Evolutionary conservation across 2,888 invertebrate genomes (phyloP).

Genomic region (Drosophila recens): DNA sequence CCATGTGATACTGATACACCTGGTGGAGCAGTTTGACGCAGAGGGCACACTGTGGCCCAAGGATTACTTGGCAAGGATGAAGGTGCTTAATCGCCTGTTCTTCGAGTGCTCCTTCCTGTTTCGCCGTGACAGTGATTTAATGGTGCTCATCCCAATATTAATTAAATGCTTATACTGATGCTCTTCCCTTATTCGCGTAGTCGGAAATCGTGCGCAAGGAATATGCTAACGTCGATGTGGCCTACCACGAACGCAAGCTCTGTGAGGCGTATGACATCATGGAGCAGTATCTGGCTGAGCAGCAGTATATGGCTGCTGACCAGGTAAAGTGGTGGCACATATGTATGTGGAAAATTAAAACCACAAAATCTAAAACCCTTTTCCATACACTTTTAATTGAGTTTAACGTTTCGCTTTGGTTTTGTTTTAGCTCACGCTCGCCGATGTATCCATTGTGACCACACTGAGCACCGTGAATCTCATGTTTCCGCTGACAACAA

Average conservation of each 20-base stretch:
- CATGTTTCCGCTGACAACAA: constrained; percentile 83
- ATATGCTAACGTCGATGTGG: constrained; percentile 78
- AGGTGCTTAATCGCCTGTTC: constrained; percentile 82
- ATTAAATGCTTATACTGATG: constrained; percentile 17
- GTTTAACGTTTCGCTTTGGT: constrained; percentile 40
- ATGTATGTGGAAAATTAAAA: background rate
- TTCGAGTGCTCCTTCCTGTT: constrained; percentile 84
- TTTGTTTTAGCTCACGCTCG: constrained; percentile 83
- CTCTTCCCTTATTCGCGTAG: constrained; percentile 49
- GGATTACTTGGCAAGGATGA: constrained; percentile 71
- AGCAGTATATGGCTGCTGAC: constrained; percentile 83
- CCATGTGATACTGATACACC: constrained; percentile 86
- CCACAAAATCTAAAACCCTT: constrained; percentile 4
- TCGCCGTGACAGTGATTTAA: constrained; percentile 84
- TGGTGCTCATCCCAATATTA: constrained; percentile 67
- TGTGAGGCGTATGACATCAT: constrained; percentile 84
- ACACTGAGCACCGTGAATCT: constrained; percentile 85
- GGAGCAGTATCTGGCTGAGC: constrained; percentile 82
- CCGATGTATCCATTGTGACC: constrained; percentile 85
- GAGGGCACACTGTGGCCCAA: constrained; percentile 76
- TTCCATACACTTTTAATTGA: constrained; percentile 43
- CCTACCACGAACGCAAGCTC: constrained; percentile 79
- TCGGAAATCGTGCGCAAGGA: constrained; percentile 82
- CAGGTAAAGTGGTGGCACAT: constrained; percentile 58
- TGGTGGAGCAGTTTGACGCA: constrained; percentile 79